These are phyloP conservation scores for Eulemur mongoz DNA, from an alignment of 2,797 vertebrate species.

Conservation along the genomic window DNA sequence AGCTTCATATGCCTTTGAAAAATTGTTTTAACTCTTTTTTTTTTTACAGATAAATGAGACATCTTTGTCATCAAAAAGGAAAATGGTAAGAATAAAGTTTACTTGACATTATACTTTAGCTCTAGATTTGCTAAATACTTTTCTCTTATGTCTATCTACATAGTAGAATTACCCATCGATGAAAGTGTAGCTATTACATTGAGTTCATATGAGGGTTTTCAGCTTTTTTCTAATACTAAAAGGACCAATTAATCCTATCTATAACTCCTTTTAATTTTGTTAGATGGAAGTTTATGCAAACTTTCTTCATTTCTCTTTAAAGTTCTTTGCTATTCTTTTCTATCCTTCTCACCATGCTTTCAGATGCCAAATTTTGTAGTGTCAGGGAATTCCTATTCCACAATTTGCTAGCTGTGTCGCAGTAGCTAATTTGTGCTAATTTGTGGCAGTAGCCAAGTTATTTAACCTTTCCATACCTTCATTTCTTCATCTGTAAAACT, in stretches of 20 bases:
- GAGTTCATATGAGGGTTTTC: not conserved
- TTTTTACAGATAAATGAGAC: conserved; percentile 87
- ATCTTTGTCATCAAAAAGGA: conserved; percentile 79
- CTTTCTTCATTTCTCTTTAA: conserved; percentile 7
- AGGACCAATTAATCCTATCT: not conserved
- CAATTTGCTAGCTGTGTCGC: not conserved
- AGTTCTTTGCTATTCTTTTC: not conserved
- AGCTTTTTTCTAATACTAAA: not conserved
- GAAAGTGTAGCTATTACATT: not conserved
- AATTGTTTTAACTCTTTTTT: conserved; percentile 39
- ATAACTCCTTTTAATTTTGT: not conserved
- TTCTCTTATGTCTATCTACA: not conserved
- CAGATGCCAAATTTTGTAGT: not conserved
- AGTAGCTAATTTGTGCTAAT: not conserved
- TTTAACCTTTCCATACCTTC: not conserved
- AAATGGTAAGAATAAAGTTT: conserved; percentile 85
- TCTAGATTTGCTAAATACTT: not conserved
- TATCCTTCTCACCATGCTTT: not conserved
- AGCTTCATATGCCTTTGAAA: not conserved
- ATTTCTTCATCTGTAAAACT: not conserved
- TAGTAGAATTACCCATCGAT: not conserved
- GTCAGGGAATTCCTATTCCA: not conserved
- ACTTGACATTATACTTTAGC: not conserved
- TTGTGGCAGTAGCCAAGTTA: not conserved
- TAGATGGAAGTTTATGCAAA: not conserved